A percentile compares a stretch with the other conserved stretches of the same genome.
phyloP scores from a whole-genome alignment of 2,888 invertebrate species.

The Napeogenes inachia region DNA sequence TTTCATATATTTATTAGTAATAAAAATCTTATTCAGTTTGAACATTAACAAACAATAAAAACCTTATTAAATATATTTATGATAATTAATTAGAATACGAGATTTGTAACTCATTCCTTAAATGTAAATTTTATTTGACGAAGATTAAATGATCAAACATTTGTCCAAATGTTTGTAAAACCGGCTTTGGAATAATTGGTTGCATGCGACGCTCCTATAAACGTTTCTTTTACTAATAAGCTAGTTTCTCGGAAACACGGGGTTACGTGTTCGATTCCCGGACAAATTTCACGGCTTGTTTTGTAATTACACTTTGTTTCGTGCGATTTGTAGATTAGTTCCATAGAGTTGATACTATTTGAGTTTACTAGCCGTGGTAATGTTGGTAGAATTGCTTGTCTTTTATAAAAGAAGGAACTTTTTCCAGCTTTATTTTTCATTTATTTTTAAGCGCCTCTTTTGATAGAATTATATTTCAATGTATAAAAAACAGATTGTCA shows the following conservation, averaged over 20 bases:
- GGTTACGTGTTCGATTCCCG: conserved; percentile 29
- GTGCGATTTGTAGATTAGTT: conserved; percentile 18
- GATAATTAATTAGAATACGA: neutral
- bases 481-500: too few species aligned
- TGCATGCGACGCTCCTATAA: conserved; percentile 40
- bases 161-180: conserved; percentile 20
- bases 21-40: too few species aligned
- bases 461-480: too few species aligned
- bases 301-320: conserved; percentile 28
- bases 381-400: too few species aligned
- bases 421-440: too few species aligned
- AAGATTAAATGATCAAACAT: conserved; percentile 16
- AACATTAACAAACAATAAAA: too few species aligned
- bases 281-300: conserved; percentile 34
- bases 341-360: conserved; percentile 9
- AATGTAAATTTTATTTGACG: neutral
- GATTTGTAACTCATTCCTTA: neutral
- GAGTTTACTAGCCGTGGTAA: neutral
- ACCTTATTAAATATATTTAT: neutral
- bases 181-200: conserved; percentile 28
- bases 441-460: too few species aligned
- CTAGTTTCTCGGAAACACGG: conserved; percentile 34
- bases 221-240: conserved; percentile 36
- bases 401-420: too few species aligned
- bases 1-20: too few species aligned